Evolutionary conservation across 2,888 invertebrate genomes (phyloP).

Genomic region (Platycnemis pennipes): DNA sequence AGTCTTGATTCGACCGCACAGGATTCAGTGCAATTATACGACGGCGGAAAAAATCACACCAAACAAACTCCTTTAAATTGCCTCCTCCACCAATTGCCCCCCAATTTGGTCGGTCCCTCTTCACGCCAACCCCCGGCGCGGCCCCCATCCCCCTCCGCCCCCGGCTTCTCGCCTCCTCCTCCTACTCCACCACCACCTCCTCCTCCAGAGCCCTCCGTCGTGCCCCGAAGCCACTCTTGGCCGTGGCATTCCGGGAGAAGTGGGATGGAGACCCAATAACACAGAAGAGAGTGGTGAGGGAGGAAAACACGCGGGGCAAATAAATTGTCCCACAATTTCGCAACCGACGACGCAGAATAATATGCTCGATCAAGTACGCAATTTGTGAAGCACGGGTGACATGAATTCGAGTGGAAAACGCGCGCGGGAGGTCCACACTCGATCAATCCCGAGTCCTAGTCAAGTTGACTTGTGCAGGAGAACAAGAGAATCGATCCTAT

Average conservation of each 20-base stretch:
- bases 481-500: background rate
- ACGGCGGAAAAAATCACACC: background rate
- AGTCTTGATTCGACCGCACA: background rate
- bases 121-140: background rate
- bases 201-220: no score
- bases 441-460: background rate
- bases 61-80: background rate
- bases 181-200: background rate
- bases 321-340: slow-evolving; percentile 2
- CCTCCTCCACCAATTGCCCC: background rate
- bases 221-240: slow-evolving; percentile 11
- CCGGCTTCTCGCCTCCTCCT: background rate
- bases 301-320: background rate
- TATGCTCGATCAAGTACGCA: background rate
- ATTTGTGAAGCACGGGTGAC: background rate
- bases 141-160: background rate
- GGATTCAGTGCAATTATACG: background rate
- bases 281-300: background rate
- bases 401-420: background rate
- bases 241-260: slow-evolving; percentile 40
- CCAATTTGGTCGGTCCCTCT: background rate
- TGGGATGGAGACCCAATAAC: background rate
- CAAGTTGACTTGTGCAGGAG: background rate
- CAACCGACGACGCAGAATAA: background rate
- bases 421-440: background rate